phyloP scores from a whole-genome alignment of 2,113 vertebrate genomes.

The Formicarius rufipectus region DNA sequence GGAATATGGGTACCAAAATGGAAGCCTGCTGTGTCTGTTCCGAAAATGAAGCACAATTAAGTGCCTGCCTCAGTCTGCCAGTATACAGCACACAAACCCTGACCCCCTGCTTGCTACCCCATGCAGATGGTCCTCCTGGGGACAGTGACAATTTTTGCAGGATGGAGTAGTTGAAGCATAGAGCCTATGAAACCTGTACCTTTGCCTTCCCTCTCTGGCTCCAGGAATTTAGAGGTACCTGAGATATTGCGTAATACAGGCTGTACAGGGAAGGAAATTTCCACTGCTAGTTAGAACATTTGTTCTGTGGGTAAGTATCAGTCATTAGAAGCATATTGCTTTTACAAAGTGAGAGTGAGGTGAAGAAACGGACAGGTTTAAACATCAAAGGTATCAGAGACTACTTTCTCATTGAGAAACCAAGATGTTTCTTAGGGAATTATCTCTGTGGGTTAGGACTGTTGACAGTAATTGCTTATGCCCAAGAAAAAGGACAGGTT shows the following conservation, averaged over 20 bases:
- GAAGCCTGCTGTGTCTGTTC: neutral
- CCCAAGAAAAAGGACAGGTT: neutral
- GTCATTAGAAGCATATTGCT: neutral
- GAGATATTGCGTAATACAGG: neutral
- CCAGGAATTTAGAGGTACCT: neutral
- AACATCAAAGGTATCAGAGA: neutral
- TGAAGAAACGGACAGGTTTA: neutral
- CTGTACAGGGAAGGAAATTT: neutral
- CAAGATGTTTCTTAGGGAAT: neutral
- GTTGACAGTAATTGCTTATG: neutral
- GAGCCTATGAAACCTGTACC: neutral
- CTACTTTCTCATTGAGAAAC: neutral
- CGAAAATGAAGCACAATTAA: neutral
- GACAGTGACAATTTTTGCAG: neutral
- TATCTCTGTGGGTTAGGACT: neutral
- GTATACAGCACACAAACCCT: rapidly evolving
- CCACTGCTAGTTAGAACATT: neutral
- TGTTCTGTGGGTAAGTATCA: neutral
- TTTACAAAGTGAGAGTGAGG: neutral
- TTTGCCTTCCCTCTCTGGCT: no score
- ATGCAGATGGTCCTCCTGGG: neutral
- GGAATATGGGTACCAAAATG: neutral
- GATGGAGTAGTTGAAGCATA: neutral
- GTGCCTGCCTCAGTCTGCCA: neutral
- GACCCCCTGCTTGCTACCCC: no score